Conservation (phyloP, 2,797 vertebrate genomes). For the Danio albolineatus region DNA sequence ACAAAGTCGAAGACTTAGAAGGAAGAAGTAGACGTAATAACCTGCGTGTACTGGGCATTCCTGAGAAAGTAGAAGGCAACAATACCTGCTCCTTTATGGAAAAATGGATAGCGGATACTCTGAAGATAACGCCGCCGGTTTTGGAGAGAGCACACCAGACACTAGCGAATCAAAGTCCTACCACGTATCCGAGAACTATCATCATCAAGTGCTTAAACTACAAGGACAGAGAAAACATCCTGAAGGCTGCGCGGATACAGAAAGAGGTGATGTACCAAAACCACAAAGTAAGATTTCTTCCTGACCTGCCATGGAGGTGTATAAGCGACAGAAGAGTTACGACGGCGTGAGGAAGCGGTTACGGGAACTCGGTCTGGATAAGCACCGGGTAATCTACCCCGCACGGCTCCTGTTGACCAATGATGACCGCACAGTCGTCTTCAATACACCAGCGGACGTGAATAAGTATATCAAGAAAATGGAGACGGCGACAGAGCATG, state of each 20-base stretch:
- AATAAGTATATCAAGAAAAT: not conserved
- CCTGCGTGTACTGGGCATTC: not conserved
- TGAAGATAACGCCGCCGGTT: constrained; percentile 12
- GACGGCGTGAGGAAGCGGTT: not conserved
- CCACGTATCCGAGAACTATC: not conserved
- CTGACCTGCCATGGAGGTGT: not conserved
- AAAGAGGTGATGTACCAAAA: constrained; percentile 10
- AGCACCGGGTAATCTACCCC: not conserved
- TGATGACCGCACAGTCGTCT: not conserved
- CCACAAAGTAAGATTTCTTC: constrained; percentile 7
- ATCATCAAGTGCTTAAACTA: constrained; percentile 23
- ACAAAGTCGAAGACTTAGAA: not conserved
- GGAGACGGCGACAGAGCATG: not conserved
- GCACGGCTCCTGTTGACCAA: constrained; percentile 1
- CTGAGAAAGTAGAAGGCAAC: too few relatives aligned
- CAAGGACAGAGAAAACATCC: constrained; percentile 17
- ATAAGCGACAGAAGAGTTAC: not conserved
- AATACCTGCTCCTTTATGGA: constrained; percentile 6
- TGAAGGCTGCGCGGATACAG: not conserved
- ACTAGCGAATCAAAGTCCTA: constrained; percentile 3
- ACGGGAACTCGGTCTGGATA: not conserved
- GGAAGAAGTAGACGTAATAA: constrained; percentile 1
- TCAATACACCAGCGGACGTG: too few relatives aligned
- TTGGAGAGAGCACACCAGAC: constrained; percentile 28
- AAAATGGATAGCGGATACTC: constrained; percentile 2